These are phyloP conservation scores for Piprites chloris DNA, from an alignment of 2,113 vertebrate genomes.

Conservation along the genomic window DNA sequence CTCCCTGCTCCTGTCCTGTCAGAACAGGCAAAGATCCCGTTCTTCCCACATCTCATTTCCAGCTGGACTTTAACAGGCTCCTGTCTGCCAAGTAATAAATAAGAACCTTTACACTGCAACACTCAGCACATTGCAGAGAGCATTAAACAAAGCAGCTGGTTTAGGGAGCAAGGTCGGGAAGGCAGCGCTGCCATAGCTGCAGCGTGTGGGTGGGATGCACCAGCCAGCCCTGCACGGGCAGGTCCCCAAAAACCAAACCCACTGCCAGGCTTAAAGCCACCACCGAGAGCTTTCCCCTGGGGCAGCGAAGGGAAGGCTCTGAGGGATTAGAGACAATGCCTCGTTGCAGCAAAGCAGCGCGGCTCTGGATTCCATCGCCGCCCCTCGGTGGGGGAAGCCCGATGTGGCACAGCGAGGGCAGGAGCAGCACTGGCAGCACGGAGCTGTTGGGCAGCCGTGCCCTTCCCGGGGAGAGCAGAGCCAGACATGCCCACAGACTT, in stretches of 20 bases:
- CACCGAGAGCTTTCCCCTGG: not conserved
- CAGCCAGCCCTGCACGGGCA: fast-evolving
- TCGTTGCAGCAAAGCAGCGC: fast-evolving
- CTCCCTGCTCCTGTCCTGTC: not conserved
- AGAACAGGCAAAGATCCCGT: not conserved
- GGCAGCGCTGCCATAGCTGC: not conserved
- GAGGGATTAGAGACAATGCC: not conserved
- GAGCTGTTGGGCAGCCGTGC: not conserved
- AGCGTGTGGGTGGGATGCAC: not conserved
- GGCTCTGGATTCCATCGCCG: fast-evolving
- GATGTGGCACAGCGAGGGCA: fast-evolving
- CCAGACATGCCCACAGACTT: not conserved
- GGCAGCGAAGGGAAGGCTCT: not conserved
- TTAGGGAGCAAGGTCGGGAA: fast-evolving
- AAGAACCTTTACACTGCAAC: not conserved
- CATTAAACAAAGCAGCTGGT: not conserved
- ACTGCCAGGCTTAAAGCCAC: not conserved
- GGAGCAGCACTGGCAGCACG: fast-evolving
- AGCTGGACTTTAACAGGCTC: not conserved
- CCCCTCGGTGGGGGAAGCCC: not conserved
- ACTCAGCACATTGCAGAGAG: not conserved
- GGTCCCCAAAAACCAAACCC: not conserved
- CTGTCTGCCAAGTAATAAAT: not conserved
- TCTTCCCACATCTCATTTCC: not conserved
- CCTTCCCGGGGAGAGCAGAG: not conserved